Evolutionary conservation across 2,113 vertebrate species (phyloP).

Genomic region (Corynorhinus townsendii): DNA sequence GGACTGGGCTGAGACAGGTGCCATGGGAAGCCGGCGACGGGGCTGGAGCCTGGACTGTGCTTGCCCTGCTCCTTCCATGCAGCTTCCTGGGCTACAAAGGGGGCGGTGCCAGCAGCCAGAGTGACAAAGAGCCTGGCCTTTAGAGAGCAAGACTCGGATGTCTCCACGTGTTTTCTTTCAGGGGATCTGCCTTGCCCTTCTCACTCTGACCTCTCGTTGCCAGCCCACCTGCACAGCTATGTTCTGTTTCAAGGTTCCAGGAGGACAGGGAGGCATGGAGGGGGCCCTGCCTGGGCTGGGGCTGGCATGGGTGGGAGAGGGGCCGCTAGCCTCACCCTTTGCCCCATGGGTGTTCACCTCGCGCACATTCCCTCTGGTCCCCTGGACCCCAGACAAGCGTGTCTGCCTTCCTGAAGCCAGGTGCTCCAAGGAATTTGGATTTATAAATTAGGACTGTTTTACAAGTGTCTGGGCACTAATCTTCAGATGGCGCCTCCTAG

Average conservation of each 20-base stretch:
- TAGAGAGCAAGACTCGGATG: neutral
- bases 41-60: neutral
- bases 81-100: neutral
- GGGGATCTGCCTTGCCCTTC: neutral
- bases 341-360: neutral
- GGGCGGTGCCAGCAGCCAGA: neutral
- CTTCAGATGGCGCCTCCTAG: neutral
- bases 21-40: neutral
- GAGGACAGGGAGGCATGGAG: neutral
- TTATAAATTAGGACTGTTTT: neutral
- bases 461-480: neutral
- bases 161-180: neutral
- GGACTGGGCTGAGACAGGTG: neutral
- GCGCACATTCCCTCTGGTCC: neutral
- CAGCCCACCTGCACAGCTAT: no score
- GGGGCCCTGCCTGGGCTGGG: neutral
- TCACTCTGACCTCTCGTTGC: neutral
- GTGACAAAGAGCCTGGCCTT: neutral
- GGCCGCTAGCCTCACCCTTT: neutral
- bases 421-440: neutral
- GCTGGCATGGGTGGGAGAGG: rapidly evolving
- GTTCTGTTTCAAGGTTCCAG: neutral
- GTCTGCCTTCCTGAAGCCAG: neutral
- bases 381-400: neutral
- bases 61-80: neutral